A percentile compares a stretch with the other conserved stretches of the same genome.
Conservation (phyloP, 2,113 vertebrate genomes). For the Pterocles gutturalis region DNA sequence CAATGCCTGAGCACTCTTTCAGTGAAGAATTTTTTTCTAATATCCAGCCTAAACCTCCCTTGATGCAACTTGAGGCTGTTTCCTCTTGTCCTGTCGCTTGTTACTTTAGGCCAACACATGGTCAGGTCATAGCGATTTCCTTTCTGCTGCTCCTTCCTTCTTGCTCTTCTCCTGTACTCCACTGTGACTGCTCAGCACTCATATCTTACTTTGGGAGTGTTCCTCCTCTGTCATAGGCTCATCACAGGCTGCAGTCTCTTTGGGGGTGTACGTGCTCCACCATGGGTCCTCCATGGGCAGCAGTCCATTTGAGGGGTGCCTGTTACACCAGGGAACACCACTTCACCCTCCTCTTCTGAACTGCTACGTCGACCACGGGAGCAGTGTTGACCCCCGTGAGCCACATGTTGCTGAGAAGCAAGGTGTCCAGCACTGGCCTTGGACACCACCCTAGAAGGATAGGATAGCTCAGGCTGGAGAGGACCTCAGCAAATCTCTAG, state of each 20-base stretch:
- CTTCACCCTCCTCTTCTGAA: not conserved
- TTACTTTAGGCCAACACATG: too few relatives aligned
- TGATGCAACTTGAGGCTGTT: too few relatives aligned
- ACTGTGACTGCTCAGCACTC: not conserved
- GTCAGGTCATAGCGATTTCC: not conserved
- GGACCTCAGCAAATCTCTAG: not conserved
- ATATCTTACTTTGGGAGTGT: rapidly evolving
- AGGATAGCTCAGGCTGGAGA: not conserved
- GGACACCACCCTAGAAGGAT: not conserved
- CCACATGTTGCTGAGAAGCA: not conserved
- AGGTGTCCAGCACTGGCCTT: not conserved
- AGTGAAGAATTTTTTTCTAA: too few relatives aligned
- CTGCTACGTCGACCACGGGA: rapidly evolving
- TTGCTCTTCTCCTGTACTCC: not conserved
- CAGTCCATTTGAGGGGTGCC: not conserved
- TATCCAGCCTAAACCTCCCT: too few relatives aligned
- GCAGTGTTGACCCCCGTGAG: rapidly evolving
- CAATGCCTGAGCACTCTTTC: too few relatives aligned
- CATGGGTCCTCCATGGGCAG: rapidly evolving
- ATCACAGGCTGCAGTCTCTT: not conserved
- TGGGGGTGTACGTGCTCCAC: not conserved
- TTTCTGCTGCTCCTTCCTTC: not conserved
- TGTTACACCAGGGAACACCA: not conserved
- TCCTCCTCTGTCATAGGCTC: not conserved
- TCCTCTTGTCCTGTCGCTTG: too few relatives aligned